Percentiles rank a stretch among this genome's conserved stretches.
phyloP scores from a whole-genome alignment of 2,113 vertebrate species.

The Lamprotornis superbus region DNA sequence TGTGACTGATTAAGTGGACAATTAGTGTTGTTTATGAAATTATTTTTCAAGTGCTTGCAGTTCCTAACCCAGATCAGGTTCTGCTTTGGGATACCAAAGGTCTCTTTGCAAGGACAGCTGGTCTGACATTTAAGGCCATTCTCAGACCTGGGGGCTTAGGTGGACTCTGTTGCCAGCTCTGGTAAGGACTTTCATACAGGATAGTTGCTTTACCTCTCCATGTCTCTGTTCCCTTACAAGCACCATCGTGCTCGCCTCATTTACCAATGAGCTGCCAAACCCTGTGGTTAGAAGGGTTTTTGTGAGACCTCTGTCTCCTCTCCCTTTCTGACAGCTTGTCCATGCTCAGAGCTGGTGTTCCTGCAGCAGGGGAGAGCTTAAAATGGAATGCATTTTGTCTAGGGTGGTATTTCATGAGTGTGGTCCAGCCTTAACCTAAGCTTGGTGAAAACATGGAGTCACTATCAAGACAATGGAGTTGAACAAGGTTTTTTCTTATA shows the following conservation, averaged over 20 bases:
- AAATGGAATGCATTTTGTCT: neutral
- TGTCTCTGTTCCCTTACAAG: neutral
- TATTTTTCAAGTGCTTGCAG: neutral
- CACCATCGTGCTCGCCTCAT: neutral
- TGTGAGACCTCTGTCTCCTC: neutral
- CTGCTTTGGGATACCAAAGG: neutral
- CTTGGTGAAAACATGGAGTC: neutral
- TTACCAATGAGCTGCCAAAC: neutral
- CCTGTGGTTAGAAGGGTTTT: neutral
- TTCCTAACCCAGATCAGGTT: neutral
- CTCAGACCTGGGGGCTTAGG: neutral
- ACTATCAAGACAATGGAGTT: neutral
- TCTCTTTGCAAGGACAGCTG: neutral
- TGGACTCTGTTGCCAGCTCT: neutral
- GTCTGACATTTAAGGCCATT: neutral
- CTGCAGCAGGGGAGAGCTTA: neutral
- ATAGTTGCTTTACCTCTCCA: fast-evolving
- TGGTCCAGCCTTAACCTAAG: neutral
- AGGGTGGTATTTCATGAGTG: neutral
- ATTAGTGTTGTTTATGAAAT: constrained; percentile 22
- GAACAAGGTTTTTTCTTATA: neutral
- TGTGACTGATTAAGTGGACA: constrained; percentile 10
- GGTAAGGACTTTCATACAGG: neutral
- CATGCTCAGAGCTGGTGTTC: neutral
- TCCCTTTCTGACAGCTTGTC: neutral